Percentiles rank a stretch among this genome's conserved stretches.
These are phyloP conservation scores for Vollenhovia emeryi DNA, from an alignment of 1,140 invertebrate genomes.

Conservation along the genomic window DNA sequence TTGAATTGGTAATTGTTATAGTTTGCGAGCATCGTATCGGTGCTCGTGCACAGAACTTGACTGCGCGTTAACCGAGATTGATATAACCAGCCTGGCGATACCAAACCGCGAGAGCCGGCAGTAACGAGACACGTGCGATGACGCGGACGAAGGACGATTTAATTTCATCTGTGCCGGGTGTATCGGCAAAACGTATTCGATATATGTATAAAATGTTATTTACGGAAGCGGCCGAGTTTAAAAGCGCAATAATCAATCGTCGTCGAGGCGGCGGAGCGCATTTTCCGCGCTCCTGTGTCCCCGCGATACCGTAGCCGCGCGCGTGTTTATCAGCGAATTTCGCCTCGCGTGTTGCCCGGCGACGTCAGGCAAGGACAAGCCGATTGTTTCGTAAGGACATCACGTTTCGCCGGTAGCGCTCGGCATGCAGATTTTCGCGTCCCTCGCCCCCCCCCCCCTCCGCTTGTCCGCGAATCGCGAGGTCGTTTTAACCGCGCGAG, in stretches of 20 bases:
- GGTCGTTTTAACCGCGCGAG: not conserved
- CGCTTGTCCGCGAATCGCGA: not conserved
- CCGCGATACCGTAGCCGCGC: not conserved
- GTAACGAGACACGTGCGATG: slow-evolving; percentile 13
- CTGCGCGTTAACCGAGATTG: not conserved
- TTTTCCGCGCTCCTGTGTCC: slow-evolving; percentile 45
- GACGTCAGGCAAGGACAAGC: slow-evolving; percentile 58
- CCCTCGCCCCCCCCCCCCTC: slow-evolving; percentile 17
- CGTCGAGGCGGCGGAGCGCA: not conserved
- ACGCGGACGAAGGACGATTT: slow-evolving; percentile 6
- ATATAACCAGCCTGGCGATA: not conserved
- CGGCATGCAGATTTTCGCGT: slow-evolving; percentile 65
- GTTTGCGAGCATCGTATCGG: not conserved
- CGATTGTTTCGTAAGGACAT: slow-evolving; percentile 62
- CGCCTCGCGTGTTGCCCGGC: slow-evolving; percentile 5
- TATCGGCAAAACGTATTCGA: not conserved
- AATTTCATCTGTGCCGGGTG: not conserved
- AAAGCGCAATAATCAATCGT: slow-evolving; percentile 14
- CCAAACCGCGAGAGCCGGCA: not conserved
- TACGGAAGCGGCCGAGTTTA: not conserved
- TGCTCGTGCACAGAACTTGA: not conserved
- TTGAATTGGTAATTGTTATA: slow-evolving; percentile 1
- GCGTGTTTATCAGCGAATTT: slow-evolving; percentile 54
- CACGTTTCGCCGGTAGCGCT: slow-evolving; percentile 61
- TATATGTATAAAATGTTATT: not conserved